Conservation (phyloP, 2,888 invertebrate species). For the Drosophila neotestacea region DNA sequence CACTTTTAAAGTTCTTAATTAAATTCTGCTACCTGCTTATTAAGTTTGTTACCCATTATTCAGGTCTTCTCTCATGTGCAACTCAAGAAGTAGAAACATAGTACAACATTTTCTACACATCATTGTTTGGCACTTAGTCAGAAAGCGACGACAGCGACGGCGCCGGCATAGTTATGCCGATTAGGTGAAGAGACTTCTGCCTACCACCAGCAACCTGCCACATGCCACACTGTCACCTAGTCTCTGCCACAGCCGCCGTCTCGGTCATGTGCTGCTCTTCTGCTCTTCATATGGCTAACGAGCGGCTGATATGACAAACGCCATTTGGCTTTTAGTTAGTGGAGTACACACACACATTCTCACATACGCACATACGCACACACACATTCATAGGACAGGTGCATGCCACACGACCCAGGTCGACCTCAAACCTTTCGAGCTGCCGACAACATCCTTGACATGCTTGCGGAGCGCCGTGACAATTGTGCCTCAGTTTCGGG, state of each 20-base stretch:
- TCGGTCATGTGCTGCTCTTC: slow-evolving; percentile 33
- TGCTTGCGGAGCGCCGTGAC: slow-evolving; percentile 71
- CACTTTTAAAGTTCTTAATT: slow-evolving; percentile 1
- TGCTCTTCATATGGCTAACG: slow-evolving; percentile 64
- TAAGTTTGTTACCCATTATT: neutral
- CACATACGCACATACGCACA: slow-evolving; percentile 8
- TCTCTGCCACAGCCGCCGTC: slow-evolving; percentile 4
- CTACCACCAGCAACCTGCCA: slow-evolving; percentile 7
- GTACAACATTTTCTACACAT: slow-evolving; percentile 59
- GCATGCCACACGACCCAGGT: slow-evolving; percentile 36
- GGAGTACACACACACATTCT: slow-evolving; percentile 31
- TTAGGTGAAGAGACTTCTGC: slow-evolving; percentile 55
- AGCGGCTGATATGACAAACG: slow-evolving; percentile 76
- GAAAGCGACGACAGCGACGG: slow-evolving; percentile 44
- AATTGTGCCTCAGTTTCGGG: slow-evolving; percentile 56
- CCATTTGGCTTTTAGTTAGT: slow-evolving; percentile 73
- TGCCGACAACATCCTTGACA: slow-evolving; percentile 73
- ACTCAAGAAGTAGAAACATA: slow-evolving; percentile 29
- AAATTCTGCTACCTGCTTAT: neutral
- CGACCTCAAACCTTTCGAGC: slow-evolving; percentile 37
- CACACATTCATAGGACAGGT: slow-evolving; percentile 19
- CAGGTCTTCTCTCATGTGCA: slow-evolving; percentile 19
- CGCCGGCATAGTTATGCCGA: slow-evolving; percentile 62
- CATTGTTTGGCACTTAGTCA: slow-evolving; percentile 77
- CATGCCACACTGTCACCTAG: neutral